Base-by-base conservation (phyloP, 2,888 invertebrate genomes). In the Podabrus alpinus region DNA sequence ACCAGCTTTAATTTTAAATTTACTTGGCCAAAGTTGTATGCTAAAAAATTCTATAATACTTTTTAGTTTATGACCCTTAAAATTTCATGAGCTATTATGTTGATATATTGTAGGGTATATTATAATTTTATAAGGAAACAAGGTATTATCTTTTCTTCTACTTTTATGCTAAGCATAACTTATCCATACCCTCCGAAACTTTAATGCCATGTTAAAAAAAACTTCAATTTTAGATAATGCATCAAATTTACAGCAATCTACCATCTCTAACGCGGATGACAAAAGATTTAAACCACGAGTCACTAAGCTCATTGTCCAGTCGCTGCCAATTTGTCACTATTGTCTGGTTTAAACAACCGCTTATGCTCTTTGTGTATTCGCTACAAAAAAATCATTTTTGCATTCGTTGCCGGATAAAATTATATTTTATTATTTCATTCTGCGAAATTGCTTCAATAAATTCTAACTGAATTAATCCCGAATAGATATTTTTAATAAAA, bases 301-400 rank as follows among this genome's bases (percentile, higher is more conserved):
- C 73, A 73, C 62, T 71, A 73, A 73, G 71, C 76, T 71, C 71
- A 76, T 76, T 76, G 76, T 76, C 76, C 76, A 59, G 71, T 68
- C 68, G 73, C 68, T 73, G 73, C 76, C 76, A 76, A 76, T 76
- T 76, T 76, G 76, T 76, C 76, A 74, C 73, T 68, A 76, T 76
- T 76, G 76, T 76, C 76, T 76, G 73, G 70, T 69, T 66, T 76
- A 68, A 76, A 73, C 76, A 75, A 73, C 73, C 76, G 70, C 67
- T 76, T 76, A 76, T 72, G 29, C 75, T 59, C 75, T 68, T 67
- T 60, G 19, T 72, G 59, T 25, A 59, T 9, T 72, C 60, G 66
- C 67, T 62, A 16, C 69, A 59, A 76, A 75, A 72, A 73, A 73
- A 70, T 76, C 73, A 70, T 73, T 75, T 66, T 73, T 70, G 15